phyloP scores from a whole-genome alignment of 2,797 vertebrate genomes.

The Onychomys arenicola region DNA sequence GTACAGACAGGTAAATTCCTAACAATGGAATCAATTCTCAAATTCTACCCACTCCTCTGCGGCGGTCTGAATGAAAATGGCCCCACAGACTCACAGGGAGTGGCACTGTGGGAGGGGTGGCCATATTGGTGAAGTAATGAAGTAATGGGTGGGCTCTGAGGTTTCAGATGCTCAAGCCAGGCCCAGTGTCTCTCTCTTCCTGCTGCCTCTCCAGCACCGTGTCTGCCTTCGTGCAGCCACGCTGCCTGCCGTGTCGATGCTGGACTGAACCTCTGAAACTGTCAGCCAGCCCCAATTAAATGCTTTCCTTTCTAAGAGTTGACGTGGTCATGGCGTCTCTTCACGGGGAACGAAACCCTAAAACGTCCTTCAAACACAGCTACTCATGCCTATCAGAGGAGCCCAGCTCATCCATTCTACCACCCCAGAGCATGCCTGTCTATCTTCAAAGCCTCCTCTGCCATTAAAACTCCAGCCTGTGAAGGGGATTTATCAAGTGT shows the following conservation, averaged over 20 bases:
- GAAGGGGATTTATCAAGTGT: not conserved
- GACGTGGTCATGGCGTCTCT: not conserved
- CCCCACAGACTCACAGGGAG: not conserved
- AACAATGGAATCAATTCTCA: slow-evolving; percentile 28
- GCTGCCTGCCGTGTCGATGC: no score
- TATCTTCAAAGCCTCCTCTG: not conserved
- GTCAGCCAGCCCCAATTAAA: no score
- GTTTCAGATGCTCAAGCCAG: no score
- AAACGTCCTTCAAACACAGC: not conserved
- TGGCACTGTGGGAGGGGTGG: no score
- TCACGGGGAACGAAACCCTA: not conserved
- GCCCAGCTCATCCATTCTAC: not conserved
- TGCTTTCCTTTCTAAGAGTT: no score
- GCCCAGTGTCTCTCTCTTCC: no score
- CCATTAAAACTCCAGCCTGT: not conserved
- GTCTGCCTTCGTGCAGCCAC: no score
- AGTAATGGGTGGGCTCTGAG: no score
- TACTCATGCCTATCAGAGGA: not conserved
- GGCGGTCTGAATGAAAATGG: not conserved
- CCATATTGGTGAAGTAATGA: no score
- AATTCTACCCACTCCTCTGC: slow-evolving; percentile 17
- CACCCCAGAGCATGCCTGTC: not conserved
- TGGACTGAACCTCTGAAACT: no score
- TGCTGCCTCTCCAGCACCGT: no score
- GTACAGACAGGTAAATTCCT: not conserved